A percentile compares a stretch with the other conserved stretches of the same genome.
These are phyloP conservation scores for Pangasius mekongensis DNA, from an alignment of 2,797 vertebrate genomes.

Conservation along the genomic window DNA sequence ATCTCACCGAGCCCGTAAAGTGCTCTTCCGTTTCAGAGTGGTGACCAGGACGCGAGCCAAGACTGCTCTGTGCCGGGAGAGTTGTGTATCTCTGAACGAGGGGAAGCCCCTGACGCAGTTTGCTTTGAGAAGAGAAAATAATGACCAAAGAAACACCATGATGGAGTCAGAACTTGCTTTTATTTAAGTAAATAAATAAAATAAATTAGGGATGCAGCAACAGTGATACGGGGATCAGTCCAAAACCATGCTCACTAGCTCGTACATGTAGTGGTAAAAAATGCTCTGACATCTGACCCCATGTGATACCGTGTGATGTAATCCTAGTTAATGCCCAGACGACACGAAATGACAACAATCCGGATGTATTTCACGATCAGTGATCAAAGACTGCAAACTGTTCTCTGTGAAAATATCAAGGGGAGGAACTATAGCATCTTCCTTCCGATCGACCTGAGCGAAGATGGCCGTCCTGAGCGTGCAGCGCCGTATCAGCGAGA, in stretches of 20 bases:
- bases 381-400: no score
- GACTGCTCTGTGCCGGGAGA: not conserved
- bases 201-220: not conserved
- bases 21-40: constrained; percentile 43
- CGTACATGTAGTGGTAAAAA: not conserved
- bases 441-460: no score
- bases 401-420: no score
- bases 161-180: not conserved
- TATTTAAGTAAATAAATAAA: no score
- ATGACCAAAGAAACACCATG: not conserved
- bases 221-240: not conserved
- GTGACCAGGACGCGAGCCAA: constrained; percentile 38
- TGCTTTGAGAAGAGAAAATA: not conserved
- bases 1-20: constrained; percentile 45
- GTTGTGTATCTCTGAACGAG: not conserved
- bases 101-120: not conserved
- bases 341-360: not conserved
- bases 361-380: not conserved
- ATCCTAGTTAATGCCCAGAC: not conserved
- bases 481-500: not conserved
- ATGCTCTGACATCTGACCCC: not conserved
- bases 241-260: not conserved
- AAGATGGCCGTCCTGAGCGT: no score
- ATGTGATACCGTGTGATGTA: not conserved
- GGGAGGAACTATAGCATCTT: no score